Evolutionary conservation across 2,113 vertebrate species (phyloP), one percentile per base, ranked within the genome.

Genomic region (Elaphurus davidianus): DNA sequence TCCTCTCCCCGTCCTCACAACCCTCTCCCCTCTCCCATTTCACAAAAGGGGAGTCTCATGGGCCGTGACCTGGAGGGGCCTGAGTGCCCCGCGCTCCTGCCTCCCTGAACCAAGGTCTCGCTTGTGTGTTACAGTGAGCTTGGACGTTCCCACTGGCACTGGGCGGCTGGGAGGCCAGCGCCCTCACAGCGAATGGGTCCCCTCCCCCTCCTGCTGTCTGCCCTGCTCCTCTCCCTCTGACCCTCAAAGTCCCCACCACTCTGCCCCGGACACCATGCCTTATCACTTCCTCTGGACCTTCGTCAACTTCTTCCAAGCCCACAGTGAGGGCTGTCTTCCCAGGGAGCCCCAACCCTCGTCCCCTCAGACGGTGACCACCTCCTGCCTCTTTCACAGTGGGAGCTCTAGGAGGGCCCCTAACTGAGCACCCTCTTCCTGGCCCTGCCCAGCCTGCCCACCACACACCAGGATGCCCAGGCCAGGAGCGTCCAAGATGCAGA

Each of bases 401-500:
- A 57, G n/a, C 28, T 45, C 86, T 13, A 28, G 13, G 36, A 50
- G 67, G 33, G n/a, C 60, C 13, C 0, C 1, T 2, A 30, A 47
- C 36, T 13, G 25, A n/a, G 60, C 57, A 30, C 45, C 55, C 23
- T 15, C 8, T 14, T 52, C 36, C 86, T 17, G 91, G 55, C 43
- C 36, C 40, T 28, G 54, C 76, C 52, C 54, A 7, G 19, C 40
- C 28, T 21, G 81, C 87, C 52, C 15, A 0, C 28, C 40, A 97
- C 99, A 97, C 91, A 99, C 99, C 92, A 99, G 99, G 86, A 99
- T 99, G 92, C 99, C 99, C 91, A 99, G 99, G 97, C 99, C 99
- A 0, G 99, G 99, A 45, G 99, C 99, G 25, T 99, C 99, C 50
- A 99, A 98, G 98, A 99, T 99, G 96, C 99, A 99, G 97, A 99